Evolutionary conservation across 2,113 vertebrate species (phyloP).

Genomic region (Collichthys lucidus): DNA sequence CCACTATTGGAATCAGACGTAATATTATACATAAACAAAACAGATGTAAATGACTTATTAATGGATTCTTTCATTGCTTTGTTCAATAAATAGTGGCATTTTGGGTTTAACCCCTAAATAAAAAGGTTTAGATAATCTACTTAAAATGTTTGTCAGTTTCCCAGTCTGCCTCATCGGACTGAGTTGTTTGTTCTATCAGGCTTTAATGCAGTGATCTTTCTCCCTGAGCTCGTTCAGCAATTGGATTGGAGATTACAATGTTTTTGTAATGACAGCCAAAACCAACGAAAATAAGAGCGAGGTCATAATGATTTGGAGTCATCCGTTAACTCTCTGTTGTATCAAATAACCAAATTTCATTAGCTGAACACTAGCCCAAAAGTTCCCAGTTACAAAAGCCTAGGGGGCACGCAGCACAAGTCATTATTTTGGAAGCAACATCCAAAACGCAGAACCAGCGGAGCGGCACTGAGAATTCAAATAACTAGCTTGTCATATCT

Average conservation of each 20-base stretch:
- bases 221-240: background rate
- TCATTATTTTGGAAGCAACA: conserved; percentile 60
- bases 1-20: background rate
- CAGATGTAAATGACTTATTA: background rate
- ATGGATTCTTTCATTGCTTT: background rate
- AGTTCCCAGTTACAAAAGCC: conserved; percentile 66
- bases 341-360: conserved; percentile 33
- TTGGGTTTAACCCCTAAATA: background rate
- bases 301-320: background rate
- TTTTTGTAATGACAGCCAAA: background rate
- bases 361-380: conserved; percentile 46
- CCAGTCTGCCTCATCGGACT: background rate
- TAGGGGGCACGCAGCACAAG: conserved; percentile 39
- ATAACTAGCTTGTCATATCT: conserved; percentile 46
- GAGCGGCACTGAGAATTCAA: conserved; percentile 50
- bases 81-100: background rate
- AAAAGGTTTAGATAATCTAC: background rate
- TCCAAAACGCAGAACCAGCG: conserved; percentile 35
- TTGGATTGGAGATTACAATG: background rate
- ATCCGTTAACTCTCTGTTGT: conserved; percentile 15
- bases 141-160: background rate
- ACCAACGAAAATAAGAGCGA: background rate
- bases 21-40: background rate
- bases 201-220: background rate
- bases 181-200: background rate